These are phyloP conservation scores for Graphium colonna DNA, from an alignment of 2,888 invertebrate species.

Conservation along the genomic window DNA sequence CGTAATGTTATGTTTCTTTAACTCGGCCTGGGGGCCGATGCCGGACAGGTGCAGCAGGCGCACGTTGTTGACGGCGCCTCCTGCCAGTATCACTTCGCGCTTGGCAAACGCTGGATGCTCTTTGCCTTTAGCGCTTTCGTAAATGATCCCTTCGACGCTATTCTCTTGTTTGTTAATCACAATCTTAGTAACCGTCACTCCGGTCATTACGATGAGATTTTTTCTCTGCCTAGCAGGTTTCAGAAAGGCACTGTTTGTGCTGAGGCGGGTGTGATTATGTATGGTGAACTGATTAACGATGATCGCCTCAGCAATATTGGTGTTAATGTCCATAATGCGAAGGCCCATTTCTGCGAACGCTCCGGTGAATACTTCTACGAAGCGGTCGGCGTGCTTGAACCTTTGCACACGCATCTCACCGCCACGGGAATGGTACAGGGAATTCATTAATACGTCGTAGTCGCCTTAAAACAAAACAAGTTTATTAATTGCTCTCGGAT, in stretches of 20 bases:
- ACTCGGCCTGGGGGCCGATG: slow-evolving; percentile 58
- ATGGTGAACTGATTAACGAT: slow-evolving; percentile 67
- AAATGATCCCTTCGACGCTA: slow-evolving; percentile 61
- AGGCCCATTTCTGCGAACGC: slow-evolving; percentile 70
- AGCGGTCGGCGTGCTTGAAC: slow-evolving; percentile 63
- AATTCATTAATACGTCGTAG: slow-evolving; percentile 69
- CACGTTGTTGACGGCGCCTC: slow-evolving; percentile 72
- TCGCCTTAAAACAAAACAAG: slow-evolving; percentile 53
- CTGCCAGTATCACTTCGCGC: slow-evolving; percentile 63
- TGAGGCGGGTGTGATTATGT: slow-evolving; percentile 66
- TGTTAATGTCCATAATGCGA: slow-evolving; percentile 61
- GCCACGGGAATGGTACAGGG: slow-evolving; percentile 66
- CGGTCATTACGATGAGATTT: slow-evolving; percentile 60
- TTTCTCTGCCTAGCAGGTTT: slow-evolving; percentile 64
- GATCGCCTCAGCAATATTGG: slow-evolving; percentile 63
- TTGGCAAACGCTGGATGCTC: slow-evolving; percentile 63
- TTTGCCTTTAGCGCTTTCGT: slow-evolving; percentile 66
- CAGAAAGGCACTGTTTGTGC: slow-evolving; percentile 64
- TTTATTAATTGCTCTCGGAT: slow-evolving; percentile 8
- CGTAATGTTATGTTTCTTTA: slow-evolving; percentile 61
- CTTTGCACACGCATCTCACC: slow-evolving; percentile 70
- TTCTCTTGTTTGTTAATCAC: slow-evolving; percentile 62
- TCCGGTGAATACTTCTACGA: slow-evolving; percentile 60
- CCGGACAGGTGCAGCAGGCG: slow-evolving; percentile 66
- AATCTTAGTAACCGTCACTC: slow-evolving; percentile 64